Evolutionary conservation across 2,113 vertebrate genomes (phyloP), one percentile per base, ranked within the genome.

Genomic region (Notarius lentiginosus): DNA sequence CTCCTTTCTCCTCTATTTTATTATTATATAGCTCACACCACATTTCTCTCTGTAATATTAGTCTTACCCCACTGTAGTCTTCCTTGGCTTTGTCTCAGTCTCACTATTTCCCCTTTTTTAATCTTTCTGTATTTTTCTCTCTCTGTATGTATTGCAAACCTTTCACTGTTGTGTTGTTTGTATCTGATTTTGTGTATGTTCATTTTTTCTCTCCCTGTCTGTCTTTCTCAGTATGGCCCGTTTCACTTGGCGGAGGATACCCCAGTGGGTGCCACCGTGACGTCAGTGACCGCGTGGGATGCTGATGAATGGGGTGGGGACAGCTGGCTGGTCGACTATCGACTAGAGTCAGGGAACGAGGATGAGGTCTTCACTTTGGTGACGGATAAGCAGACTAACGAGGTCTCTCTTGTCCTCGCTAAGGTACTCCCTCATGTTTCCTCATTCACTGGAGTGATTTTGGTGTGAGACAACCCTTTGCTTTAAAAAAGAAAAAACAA

Each of bases 261-360:
- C 79, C n/a, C 79, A 5, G 88, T 91, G 86, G 94, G 92, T 10
- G 88, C 91, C 63, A 92, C 93, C 1, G 87, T 95, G 20, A 88
- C 93, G 65, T 77, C 91, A 9, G 84, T 91, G 77, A 89, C 92
- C 61, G 93, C 92, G 1, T 91, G 93, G 81, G 94, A 94, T 88
- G 94, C 92, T 63, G 95, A 96, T 87, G 91, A 93, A 79, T 89
- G 93, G n/a, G 92, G 94, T n/a, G 94, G 94, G 70, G 94, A 95
- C 92, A 95, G 93, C 92, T 95, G 95, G 95, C 89, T 94, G 92
- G 91, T 94, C 76, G 86, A 91, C 87, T 95, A 96, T 88, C 87
- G 80, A 87, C 89, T 96, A 70, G 92, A 95, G 87, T 95, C 95
- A 60, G 94, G 95, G 49, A 95, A 96, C 17, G 93, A 94, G 87